Evolutionary conservation across 2,113 vertebrate species (phyloP).

Genomic region (Ursus arctos): DNA sequence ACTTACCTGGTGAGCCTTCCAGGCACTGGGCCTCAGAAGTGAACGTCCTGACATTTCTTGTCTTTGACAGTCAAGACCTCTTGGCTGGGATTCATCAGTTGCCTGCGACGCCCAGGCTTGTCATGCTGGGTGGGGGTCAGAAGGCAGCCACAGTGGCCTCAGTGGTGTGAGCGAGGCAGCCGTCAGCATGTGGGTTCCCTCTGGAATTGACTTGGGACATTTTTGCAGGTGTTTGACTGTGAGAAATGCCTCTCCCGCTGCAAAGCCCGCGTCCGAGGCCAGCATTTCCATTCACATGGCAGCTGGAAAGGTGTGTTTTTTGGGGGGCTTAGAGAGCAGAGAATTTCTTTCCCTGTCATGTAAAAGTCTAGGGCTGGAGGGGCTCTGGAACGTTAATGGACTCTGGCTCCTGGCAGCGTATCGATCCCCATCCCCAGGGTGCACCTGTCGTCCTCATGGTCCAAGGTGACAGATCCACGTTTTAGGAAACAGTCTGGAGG

Average conservation of each 20-base stretch:
- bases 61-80: neutral
- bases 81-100: fast-evolving
- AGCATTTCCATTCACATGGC: neutral
- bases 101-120: fast-evolving
- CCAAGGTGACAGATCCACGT: neutral
- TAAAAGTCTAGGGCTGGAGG: neutral
- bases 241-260: neutral
- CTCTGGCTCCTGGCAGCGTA: neutral
- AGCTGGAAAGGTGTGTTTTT: neutral
- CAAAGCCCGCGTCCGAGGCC: neutral
- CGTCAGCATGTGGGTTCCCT: neutral
- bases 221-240: neutral
- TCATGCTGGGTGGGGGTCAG: neutral
- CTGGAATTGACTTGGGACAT: neutral
- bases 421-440: neutral
- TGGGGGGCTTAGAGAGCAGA: neutral
- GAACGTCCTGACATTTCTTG: neutral
- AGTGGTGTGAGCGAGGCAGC: neutral
- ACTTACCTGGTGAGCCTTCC: neutral
- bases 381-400: no score
- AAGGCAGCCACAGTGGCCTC: neutral
- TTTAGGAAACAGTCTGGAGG: neutral
- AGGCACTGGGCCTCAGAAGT: neutral
- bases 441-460: neutral
- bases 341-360: neutral